phyloP scores from a whole-genome alignment of 2,113 vertebrate species.

The Chaenocephalus aceratus region DNA sequence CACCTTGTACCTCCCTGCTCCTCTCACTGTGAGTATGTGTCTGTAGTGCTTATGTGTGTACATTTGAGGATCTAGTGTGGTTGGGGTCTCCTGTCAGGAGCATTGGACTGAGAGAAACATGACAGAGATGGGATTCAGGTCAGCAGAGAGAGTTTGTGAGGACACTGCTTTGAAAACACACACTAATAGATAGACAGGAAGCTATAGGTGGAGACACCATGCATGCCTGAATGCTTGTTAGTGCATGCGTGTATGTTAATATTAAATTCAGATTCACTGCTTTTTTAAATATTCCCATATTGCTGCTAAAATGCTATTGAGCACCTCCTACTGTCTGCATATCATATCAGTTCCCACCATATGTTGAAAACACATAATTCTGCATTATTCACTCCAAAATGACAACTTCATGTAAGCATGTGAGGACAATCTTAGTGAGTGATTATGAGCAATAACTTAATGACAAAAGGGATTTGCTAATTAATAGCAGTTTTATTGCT shows the following conservation, averaged over 20 bases:
- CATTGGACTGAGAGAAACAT: slow-evolving; percentile 26
- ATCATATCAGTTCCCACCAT: no score
- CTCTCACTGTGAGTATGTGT: background rate
- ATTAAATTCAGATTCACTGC: background rate
- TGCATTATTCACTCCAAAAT: no score
- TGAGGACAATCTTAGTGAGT: background rate
- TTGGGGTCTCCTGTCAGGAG: slow-evolving; percentile 2
- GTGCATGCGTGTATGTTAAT: no score
- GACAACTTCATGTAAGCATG: background rate
- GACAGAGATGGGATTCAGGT: no score
- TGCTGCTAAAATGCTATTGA: background rate
- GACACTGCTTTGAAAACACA: no score
- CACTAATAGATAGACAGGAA: no score
- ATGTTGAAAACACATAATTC: no score
- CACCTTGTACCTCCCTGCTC: slow-evolving; percentile 43
- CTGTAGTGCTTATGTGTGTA: slow-evolving; percentile 13
- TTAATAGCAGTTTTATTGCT: slow-evolving; percentile 18
- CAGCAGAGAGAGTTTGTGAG: no score
- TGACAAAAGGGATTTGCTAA: slow-evolving; percentile 9
- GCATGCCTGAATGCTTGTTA: no score
- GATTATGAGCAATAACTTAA: background rate
- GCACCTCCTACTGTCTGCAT: no score
- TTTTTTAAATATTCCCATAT: background rate
- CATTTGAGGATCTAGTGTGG: background rate
- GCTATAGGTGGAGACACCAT: no score